A percentile compares a stretch with the other conserved stretches of the same genome.
These are phyloP conservation scores for Phaedon cochleariae DNA, from an alignment of 2,888 invertebrate species.

Conservation along the genomic window DNA sequence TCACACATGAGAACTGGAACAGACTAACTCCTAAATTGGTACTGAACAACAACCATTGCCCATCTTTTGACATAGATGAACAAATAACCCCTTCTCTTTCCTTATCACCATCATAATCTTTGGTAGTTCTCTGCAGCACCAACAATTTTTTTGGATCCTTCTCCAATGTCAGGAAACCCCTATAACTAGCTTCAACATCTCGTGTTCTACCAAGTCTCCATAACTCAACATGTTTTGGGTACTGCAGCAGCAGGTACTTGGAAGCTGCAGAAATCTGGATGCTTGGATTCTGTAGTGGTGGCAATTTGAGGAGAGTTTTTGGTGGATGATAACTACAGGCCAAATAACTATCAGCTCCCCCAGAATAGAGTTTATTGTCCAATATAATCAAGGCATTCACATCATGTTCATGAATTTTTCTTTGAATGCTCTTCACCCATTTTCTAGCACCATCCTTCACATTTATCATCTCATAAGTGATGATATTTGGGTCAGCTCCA, in stretches of 20 bases:
- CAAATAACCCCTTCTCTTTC: conserved; percentile 74
- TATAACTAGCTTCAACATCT: conserved; percentile 51
- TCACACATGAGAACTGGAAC: conserved; percentile 70
- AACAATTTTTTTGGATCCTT: conserved; percentile 74
- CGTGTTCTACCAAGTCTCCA: conserved; percentile 69
- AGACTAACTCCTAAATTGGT: conserved; percentile 73
- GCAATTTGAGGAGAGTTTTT: conserved; percentile 73
- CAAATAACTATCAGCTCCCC: conserved; percentile 82
- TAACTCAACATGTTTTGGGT: conserved; percentile 66
- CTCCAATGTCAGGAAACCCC: conserved; percentile 58
- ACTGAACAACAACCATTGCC: conserved; percentile 79
- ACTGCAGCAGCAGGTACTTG: conserved; percentile 54
- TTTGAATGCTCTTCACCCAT: conserved; percentile 85
- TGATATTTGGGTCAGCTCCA: conserved; percentile 84
- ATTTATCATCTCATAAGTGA: conserved; percentile 75
- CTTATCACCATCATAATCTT: conserved; percentile 55
- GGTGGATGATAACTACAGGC: conserved; percentile 77
- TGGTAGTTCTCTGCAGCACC: conserved; percentile 68
- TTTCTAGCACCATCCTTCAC: conserved; percentile 66
- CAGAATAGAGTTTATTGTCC: conserved; percentile 77
- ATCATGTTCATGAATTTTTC: conserved; percentile 87
- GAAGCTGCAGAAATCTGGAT: conserved; percentile 66
- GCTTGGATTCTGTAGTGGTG: conserved; percentile 72
- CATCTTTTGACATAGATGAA: conserved; percentile 75
- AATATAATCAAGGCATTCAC: conserved; percentile 74